phyloP scores from a whole-genome alignment of 2,113 vertebrate species.

The Furnarius figulus region DNA sequence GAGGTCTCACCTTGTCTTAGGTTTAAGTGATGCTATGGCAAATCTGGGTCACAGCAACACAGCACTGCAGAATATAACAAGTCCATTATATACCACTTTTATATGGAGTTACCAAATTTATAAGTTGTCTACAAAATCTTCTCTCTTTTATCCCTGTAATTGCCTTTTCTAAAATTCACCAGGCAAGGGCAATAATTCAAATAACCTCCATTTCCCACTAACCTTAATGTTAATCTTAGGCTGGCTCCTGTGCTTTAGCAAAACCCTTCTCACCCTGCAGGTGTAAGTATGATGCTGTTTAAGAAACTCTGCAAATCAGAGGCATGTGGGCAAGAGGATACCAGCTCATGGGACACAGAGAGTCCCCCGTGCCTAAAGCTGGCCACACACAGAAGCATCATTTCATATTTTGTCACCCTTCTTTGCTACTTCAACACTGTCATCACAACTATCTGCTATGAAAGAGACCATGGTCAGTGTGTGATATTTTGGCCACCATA shows the following conservation, averaged over 20 bases:
- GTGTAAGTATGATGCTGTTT: neutral
- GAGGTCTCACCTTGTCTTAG: neutral
- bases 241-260: neutral
- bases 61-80: neutral
- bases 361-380: neutral
- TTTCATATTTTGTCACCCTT: neutral
- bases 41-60: neutral
- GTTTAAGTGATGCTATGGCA: neutral
- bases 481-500: neutral
- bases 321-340: neutral
- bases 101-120: neutral
- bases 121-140: neutral
- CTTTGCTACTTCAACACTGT: neutral
- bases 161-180: neutral
- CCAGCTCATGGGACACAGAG: neutral
- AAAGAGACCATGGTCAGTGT: neutral
- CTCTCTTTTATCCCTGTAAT: neutral
- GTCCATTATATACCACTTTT: neutral
- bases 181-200: neutral
- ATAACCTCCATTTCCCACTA: neutral
- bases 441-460: neutral
- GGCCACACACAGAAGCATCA: neutral
- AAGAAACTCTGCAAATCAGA: neutral
- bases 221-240: neutral
- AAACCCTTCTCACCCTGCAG: neutral